Base-by-base conservation (phyloP, 2,797 vertebrate genomes). In the Myoxocephalus aenaeus region DNA sequence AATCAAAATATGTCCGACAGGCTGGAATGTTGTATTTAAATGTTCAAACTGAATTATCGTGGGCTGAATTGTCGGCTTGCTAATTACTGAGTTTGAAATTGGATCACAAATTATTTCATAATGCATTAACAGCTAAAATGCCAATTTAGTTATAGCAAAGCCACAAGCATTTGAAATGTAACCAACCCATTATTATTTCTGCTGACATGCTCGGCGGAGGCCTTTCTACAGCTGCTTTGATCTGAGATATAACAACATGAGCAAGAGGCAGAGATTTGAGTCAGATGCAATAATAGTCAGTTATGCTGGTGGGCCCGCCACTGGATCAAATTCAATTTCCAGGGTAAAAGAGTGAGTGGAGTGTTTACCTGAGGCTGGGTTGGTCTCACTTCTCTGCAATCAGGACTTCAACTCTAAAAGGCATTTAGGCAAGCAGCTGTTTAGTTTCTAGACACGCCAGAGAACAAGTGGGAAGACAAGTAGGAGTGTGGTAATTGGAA, bases 271-370 rank as follows among this genome's bases (percentile, higher is more conserved):
- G 70, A 79, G 66, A 81, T 73, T 32, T 48, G 76, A 85, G 77
- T 83, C 70, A 77, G 63, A 75, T 54, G 63, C 51, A 87, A 69
- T 87, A 80, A 79, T 71, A 76, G 42, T 72, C 64, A 59, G 74
- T 57, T 58, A 32, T 58, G 72, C 68, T 82, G 75, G 54, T 78
- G 73, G 80, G 70, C n/a, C 71, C 15, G 54, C 70, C 61, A 20
- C 58, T 73, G 67, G 75, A 82, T 89, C 72, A 81, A 82, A 86
- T 86, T 86, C 75, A 88, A 77, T 90, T 86, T 85, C 75, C 76
- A 65, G 38, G 65, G 32, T 70, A 64, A 69, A 82, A 77, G 11
- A 77, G 73, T 54, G 15, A 83, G 74, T 65, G 7, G 18, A 78
- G 71, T 82, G 75, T 87, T 87, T 86, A 85, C 82, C 75, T 70